These are phyloP conservation scores for Colistium nudipinnis DNA, from an alignment of 2,113 vertebrate genomes.

Conservation along the genomic window DNA sequence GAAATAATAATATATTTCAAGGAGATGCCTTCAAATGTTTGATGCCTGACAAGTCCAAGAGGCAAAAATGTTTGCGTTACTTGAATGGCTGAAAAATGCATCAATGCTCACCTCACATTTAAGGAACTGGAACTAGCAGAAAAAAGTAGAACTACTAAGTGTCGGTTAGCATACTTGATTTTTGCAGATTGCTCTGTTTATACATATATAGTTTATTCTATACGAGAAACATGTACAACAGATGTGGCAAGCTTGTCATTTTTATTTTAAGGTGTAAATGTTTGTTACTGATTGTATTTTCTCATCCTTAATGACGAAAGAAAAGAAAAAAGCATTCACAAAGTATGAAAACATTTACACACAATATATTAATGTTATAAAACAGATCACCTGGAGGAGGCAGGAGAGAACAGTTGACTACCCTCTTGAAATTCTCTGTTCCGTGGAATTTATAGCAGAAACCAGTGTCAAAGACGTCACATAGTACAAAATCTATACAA, in stretches of 20 bases:
- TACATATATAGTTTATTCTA: background rate
- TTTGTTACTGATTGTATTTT: constrained; percentile 68
- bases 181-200: too few relatives aligned
- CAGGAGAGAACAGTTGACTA: background rate
- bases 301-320: constrained; percentile 51
- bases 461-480: constrained; percentile 14
- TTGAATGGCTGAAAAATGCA: too few relatives aligned
- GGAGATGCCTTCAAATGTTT: too few relatives aligned
- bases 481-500: background rate
- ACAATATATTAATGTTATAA: constrained; percentile 52
- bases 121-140: too few relatives aligned
- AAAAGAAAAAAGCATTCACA: constrained; percentile 72
- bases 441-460: constrained; percentile 26
- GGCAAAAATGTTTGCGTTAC: too few relatives aligned
- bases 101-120: too few relatives aligned
- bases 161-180: background rate
- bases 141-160: too few relatives aligned
- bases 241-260: constrained; percentile 50
- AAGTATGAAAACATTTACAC: constrained; percentile 72
- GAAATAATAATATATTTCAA: too few relatives aligned
- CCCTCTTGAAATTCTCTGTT: background rate
- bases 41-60: too few relatives aligned
- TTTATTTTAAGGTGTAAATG: constrained; percentile 69
- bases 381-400: constrained; percentile 27
- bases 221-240: background rate